Conservation (phyloP, 2,113 vertebrate species). For the Pelecanus crispus region DNA sequence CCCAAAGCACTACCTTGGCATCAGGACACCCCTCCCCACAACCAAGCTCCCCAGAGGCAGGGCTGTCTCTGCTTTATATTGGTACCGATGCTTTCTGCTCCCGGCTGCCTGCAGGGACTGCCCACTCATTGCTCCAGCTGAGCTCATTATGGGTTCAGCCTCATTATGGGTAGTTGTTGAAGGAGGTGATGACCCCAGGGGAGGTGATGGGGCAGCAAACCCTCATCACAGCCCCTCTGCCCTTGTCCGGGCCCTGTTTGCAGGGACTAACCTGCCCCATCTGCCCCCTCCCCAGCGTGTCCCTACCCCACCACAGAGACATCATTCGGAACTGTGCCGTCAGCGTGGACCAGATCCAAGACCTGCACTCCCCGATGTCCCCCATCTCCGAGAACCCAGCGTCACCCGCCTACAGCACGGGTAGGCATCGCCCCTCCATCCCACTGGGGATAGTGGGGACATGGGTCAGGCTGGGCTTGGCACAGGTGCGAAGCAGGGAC, state of each 20-base stretch:
- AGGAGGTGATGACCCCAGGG: background rate
- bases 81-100: background rate
- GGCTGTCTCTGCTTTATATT: background rate
- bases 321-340: slow-evolving; percentile 92
- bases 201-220: background rate
- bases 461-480: background rate
- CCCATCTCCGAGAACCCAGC: slow-evolving; percentile 87
- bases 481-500: background rate
- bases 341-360: slow-evolving; percentile 98
- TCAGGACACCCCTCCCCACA: rapidly evolving
- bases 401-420: slow-evolving; percentile 88
- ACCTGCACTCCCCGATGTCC: slow-evolving; percentile 89
- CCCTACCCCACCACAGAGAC: slow-evolving; percentile 88
- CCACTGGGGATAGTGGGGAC: background rate
- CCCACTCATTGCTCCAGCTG: background rate
- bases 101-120: background rate
- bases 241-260: background rate
- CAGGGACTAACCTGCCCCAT: background rate
- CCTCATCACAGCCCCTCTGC: background rate
- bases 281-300: slow-evolving; percentile 72
- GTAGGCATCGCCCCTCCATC: slow-evolving; percentile 63
- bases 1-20: background rate
- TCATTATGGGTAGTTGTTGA: background rate
- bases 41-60: background rate
- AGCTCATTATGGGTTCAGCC: background rate